Evolutionary conservation across 37 sponge, comb jelly and placozoan genomes (phyloP).

Genomic region (Halisarca cf. caerulea): DNA sequence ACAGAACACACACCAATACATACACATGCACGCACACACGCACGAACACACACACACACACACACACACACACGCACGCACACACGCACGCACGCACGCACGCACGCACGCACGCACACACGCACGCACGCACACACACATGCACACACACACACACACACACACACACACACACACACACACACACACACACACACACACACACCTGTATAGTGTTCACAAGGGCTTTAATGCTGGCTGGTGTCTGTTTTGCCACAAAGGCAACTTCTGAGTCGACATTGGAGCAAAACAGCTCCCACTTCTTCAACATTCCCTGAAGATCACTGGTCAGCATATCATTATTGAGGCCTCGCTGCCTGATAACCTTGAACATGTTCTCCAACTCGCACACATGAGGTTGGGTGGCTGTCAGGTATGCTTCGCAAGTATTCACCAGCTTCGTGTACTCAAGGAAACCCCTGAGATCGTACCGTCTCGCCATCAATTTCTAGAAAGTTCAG

Average conservation of each 20-base stretch:
- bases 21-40: neutral
- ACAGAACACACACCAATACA: too few relatives aligned
- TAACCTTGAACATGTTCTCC: neutral
- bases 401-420: neutral
- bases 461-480: slow-evolving; percentile 62
- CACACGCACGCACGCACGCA: neutral
- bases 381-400: neutral
- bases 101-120: neutral
- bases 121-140: slow-evolving; percentile 21
- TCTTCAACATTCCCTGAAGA: slow-evolving; percentile 14
- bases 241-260: slow-evolving; percentile 73
- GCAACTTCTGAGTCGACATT: slow-evolving; percentile 31
- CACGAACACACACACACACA: neutral
- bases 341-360: neutral
- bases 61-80: neutral
- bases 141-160: slow-evolving; percentile 8
- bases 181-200: slow-evolving; percentile 9
- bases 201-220: slow-evolving; percentile 53
- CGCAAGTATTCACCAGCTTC: neutral
- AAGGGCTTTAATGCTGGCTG: slow-evolving; percentile 70
- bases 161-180: slow-evolving; percentile 21
- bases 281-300: slow-evolving; percentile 52
- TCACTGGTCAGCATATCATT: neutral
- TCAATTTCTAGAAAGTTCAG: slow-evolving; percentile 55
- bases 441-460: slow-evolving; percentile 71